These are phyloP conservation scores for Xenopus petersii DNA, from an alignment of 2,797 vertebrate species.

Conservation along the genomic window DNA sequence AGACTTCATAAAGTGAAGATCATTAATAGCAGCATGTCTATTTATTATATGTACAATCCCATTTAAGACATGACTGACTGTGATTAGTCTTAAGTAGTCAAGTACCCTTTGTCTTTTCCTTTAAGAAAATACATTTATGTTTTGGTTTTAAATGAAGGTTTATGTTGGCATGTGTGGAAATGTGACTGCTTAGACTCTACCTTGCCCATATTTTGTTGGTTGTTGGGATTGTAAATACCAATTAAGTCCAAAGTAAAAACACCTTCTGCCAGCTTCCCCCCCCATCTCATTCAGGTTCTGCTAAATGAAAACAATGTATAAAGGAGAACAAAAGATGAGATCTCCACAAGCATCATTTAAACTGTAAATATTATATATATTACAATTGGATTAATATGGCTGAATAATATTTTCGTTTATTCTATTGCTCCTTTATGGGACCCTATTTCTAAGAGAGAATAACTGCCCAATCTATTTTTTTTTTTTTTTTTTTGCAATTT, in stretches of 20 bases:
- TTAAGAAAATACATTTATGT: constrained; percentile 1
- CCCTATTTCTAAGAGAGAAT: constrained; percentile 42
- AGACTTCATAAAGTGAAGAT: constrained; percentile 54
- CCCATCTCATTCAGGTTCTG: neutral
- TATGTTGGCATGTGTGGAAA: neutral
- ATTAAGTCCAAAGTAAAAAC: neutral
- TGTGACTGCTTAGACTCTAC: neutral
- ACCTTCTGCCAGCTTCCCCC: neutral
- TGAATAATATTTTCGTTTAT: neutral
- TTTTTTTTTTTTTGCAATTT: neutral
- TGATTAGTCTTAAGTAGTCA: constrained; percentile 2
- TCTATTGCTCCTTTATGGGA: constrained; percentile 2
- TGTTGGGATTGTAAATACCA: constrained; percentile 6
- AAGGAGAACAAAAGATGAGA: too few species aligned
- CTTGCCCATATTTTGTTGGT: neutral
- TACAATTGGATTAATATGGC: too few species aligned
- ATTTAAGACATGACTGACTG: constrained; percentile 18
- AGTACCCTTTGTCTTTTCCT: constrained; percentile 1
- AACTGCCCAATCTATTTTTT: constrained; percentile 45
- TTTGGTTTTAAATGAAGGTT: constrained; percentile 5
- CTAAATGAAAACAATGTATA: neutral
- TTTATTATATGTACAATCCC: constrained; percentile 32
- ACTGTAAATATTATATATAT: too few species aligned
- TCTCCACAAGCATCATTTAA: too few species aligned
- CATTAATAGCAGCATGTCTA: constrained; percentile 60